Percentiles rank a stretch among this genome's conserved stretches.
Evolutionary conservation across 2,797 vertebrate species (phyloP).

Genomic region (Decapterus maruadsi): DNA sequence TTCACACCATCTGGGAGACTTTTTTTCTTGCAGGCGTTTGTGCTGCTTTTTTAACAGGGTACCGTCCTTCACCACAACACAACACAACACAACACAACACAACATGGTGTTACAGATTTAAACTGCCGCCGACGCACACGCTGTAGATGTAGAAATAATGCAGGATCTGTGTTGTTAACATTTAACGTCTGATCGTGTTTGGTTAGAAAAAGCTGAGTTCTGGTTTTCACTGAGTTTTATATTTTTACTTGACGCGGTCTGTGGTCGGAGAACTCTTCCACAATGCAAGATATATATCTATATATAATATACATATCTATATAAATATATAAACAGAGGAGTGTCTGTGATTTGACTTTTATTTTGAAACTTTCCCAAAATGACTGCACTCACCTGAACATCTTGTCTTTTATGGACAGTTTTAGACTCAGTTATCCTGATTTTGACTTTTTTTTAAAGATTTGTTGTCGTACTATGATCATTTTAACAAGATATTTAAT

Average conservation of each 20-base stretch:
- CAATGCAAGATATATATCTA: too few relatives aligned
- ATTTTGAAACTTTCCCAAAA: neutral
- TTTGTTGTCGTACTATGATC: too few relatives aligned
- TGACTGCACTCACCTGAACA: too few relatives aligned
- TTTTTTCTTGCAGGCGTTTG: slow-evolving; percentile 67
- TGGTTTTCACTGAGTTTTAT: neutral
- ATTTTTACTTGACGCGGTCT: neutral
- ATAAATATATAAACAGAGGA: too few relatives aligned
- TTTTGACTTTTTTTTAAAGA: too few relatives aligned
- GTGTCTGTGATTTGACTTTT: neutral
- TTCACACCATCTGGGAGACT: slow-evolving; percentile 80
- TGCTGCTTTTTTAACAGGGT: slow-evolving; percentile 37
- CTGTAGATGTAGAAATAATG: slow-evolving; percentile 8
- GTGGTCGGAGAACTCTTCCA: neutral
- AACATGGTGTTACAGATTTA: slow-evolving; percentile 51
- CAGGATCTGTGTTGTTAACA: neutral
- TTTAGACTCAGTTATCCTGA: too few relatives aligned
- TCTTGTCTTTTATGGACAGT: too few relatives aligned
- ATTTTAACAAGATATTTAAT: too few relatives aligned
- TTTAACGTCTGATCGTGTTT: neutral
- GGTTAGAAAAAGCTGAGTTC: slow-evolving; percentile 3
- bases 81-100: slow-evolving; percentile 16
- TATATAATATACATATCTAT: too few relatives aligned
- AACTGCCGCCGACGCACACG: slow-evolving; percentile 28
- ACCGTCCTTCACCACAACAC: slow-evolving; percentile 13